Percentiles rank a stretch among this genome's conserved stretches.
Evolutionary conservation across 2,797 vertebrate species (phyloP).

Genomic region (Paedocypris micromegethes): DNA sequence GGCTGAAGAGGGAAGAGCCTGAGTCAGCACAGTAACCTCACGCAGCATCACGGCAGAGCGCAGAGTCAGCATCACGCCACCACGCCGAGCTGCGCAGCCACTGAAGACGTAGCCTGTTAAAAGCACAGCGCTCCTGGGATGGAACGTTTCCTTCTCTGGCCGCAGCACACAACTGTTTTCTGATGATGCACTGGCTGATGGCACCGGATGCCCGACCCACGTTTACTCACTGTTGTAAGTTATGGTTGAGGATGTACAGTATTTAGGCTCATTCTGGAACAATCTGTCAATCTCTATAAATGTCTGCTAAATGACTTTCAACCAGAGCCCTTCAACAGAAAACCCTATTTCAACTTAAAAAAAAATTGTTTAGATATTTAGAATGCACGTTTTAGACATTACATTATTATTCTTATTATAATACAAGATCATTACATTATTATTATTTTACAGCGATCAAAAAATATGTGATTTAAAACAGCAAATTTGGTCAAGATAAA

Average conservation of each 20-base stretch:
- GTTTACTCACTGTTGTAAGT: not conserved
- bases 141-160: conserved; percentile 17
- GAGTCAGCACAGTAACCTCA: conserved; percentile 42
- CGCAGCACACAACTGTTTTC: not conserved
- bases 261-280: too few relatives aligned
- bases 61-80: conserved; percentile 42
- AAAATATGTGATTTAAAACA: too few relatives aligned
- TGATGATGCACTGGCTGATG: conserved; percentile 15
- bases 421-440: too few relatives aligned
- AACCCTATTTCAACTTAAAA: too few relatives aligned
- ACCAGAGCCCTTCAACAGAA: too few relatives aligned
- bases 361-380: too few relatives aligned
- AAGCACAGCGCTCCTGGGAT: conserved; percentile 3
- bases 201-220: not conserved
- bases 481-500: too few relatives aligned
- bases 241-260: not conserved
- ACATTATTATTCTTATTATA: too few relatives aligned
- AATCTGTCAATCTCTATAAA: too few relatives aligned
- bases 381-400: too few relatives aligned
- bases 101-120: conserved; percentile 27
- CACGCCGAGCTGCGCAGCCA: conserved; percentile 14
- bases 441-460: too few relatives aligned
- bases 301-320: too few relatives aligned
- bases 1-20: conserved; percentile 71
- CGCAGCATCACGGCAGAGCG: conserved; percentile 37